Base-by-base conservation (phyloP, 2,113 vertebrate species). In the Pardalotus punctatus region DNA sequence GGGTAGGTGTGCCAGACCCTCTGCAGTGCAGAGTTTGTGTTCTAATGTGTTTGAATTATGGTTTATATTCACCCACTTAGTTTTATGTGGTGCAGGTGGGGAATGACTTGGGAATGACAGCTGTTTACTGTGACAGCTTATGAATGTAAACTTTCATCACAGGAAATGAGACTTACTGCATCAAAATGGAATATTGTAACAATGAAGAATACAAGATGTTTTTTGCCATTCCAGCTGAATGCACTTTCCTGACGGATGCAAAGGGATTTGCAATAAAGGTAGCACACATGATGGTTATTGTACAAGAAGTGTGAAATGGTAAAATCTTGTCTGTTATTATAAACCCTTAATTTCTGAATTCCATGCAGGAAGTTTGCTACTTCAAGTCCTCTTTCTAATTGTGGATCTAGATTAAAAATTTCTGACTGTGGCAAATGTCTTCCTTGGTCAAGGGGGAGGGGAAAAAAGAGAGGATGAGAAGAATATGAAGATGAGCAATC, bases 261-360 rank as follows among this genome's bases (percentile, higher is more conserved):
- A 97, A 96, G 22, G 94, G 94, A 45, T 95, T 97, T 89, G 95
- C 96, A 77, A 94, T 98, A 90, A 98, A 98, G 98, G 98, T 98
- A 93, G 60, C 78, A 24, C 5, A 20, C 14, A 6, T 24, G 31
- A 42, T 74, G 60, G 13, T 62, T 22, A 19, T 86, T 81, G 35
- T 9, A 40, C 2, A 72, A 80, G 36, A 43, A 57, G 22, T 74
- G 12, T 84, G 62, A 86, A 45, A 31, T 54, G 22, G n/a, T 78
- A 64, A 67, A 43, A n/a, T 79, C 35, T 76, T 6, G 27, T 51
- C 24, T 7, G 12, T 45, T 35, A 40, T 27, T 78, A 33, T 10
- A 29, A 73, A 76, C 15, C 27, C 14, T 53, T 77, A 42, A 64
- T 45, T 67, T 80, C 33, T 65, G 33, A 76, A 58, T 84, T 62